Percentiles rank a stretch among this genome's conserved stretches.
phyloP scores from a whole-genome alignment of 2,797 vertebrate species.

The Xenentodon cancila region DNA sequence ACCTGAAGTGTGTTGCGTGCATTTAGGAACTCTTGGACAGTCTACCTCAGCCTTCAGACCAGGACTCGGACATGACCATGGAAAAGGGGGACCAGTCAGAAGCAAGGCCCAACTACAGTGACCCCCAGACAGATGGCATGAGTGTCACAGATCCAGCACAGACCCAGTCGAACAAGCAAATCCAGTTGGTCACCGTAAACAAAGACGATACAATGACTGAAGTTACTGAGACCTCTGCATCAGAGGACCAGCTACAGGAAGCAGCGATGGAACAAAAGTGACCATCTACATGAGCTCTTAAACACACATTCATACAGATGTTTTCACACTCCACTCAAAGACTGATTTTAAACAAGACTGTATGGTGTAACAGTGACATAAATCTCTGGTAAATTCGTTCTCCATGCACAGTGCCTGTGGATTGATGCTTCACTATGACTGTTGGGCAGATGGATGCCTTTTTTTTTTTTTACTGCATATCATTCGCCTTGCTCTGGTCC shows the following conservation, averaged over 20 bases:
- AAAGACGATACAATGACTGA: constrained; percentile 46
- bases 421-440: constrained; percentile 73
- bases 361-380: constrained; percentile 40
- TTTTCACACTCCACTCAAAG: constrained; percentile 39
- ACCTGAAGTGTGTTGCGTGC: constrained; percentile 14
- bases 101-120: constrained; percentile 30
- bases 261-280: constrained; percentile 83
- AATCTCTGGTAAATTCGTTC: constrained; percentile 47
- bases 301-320: constrained; percentile 30
- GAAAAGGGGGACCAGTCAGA: constrained; percentile 63
- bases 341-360: constrained; percentile 36
- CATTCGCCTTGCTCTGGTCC: constrained; percentile 76
- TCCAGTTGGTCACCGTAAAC: constrained; percentile 47
- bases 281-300: constrained; percentile 48
- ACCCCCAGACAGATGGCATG: constrained; percentile 18
- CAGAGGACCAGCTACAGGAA: constrained; percentile 90
- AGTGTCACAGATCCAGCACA: constrained; percentile 23
- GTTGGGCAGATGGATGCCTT: constrained; percentile 73
- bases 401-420: constrained; percentile 74
- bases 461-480: constrained; percentile 73
- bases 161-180: constrained; percentile 33
- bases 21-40: constrained; percentile 91
- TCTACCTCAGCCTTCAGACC: constrained; percentile 94
- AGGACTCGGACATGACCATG: constrained; percentile 85
- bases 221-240: constrained; percentile 88